Percentiles rank a stretch among this genome's conserved stretches.
Conservation (phyloP, 2,888 invertebrate species). For the Coelopa pilipes region DNA sequence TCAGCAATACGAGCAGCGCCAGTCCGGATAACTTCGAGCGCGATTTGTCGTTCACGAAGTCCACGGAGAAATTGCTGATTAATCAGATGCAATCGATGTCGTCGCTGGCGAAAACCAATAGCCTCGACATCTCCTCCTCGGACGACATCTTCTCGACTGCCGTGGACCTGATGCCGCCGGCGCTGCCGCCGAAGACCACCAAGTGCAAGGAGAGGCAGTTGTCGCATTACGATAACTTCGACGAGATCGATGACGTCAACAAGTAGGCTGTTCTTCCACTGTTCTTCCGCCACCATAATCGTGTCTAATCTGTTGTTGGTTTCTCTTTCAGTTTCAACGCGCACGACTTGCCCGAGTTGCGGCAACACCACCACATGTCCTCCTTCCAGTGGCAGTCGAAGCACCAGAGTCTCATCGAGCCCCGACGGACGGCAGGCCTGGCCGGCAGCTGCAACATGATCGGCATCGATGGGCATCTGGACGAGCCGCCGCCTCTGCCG, state of each 20-base stretch:
- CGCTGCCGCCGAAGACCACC: conserved; percentile 72
- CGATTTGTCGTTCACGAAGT: conserved; percentile 46
- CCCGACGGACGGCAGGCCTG: conserved; percentile 51
- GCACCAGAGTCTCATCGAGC: conserved; percentile 65
- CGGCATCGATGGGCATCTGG: conserved; percentile 67
- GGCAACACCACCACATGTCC: conserved; percentile 51
- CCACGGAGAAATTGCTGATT: conserved; percentile 47
- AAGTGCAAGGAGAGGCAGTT: conserved; percentile 71
- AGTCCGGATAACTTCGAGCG: conserved; percentile 49
- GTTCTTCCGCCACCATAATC: neutral
- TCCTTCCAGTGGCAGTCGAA: conserved; percentile 64
- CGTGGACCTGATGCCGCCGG: conserved; percentile 68
- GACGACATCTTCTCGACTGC: conserved; percentile 44
- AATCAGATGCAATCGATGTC: conserved; percentile 48
- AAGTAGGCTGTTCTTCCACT: conserved; percentile 53
- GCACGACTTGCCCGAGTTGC: conserved; percentile 67
- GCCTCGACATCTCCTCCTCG: conserved; percentile 50
- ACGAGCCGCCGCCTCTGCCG: conserved; percentile 88
- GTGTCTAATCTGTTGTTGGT: neutral
- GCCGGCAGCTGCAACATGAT: conserved; percentile 51
- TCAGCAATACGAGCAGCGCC: conserved; percentile 47
- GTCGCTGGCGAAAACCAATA: conserved; percentile 50
- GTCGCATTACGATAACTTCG: conserved; percentile 77
- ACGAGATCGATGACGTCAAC: conserved; percentile 68
- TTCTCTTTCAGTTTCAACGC: conserved; percentile 45